A percentile compares a stretch with the other conserved stretches of the same genome.
phyloP scores from a whole-genome alignment of 53 echinoderm and acorn worm species.

The Glandiceps talaboti region DNA sequence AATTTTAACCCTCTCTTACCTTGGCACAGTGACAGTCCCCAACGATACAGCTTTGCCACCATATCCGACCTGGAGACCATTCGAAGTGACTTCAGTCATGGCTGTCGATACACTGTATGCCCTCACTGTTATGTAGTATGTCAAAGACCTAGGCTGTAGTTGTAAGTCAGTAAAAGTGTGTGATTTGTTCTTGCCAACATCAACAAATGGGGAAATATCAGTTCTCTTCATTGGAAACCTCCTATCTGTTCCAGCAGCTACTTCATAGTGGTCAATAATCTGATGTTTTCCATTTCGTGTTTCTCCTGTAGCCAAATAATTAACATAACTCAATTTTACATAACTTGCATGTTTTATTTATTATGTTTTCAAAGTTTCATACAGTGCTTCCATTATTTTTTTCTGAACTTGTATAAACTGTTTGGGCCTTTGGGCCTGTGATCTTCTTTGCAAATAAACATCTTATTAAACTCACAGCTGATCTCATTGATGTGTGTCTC shows the following conservation, averaged over 20 bases:
- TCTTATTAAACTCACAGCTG: too few species aligned
- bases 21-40: neutral
- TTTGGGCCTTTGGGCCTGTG: too few species aligned
- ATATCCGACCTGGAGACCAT: slow-evolving; percentile 26
- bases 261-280: slow-evolving; percentile 26
- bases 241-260: slow-evolving; percentile 35
- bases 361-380: too few species aligned
- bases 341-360: too few species aligned
- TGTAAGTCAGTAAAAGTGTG: slow-evolving; percentile 24
- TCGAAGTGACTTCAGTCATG: slow-evolving; percentile 32
- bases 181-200: slow-evolving; percentile 27
- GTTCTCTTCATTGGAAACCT: slow-evolving; percentile 38
- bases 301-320: neutral
- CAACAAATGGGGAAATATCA: slow-evolving; percentile 29
- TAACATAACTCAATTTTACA: too few species aligned
- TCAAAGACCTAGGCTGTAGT: slow-evolving; percentile 4
- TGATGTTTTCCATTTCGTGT: slow-evolving; percentile 8
- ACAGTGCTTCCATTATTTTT: too few species aligned
- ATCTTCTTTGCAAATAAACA: too few species aligned
- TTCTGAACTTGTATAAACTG: too few species aligned
- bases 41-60: slow-evolving; percentile 6
- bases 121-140: slow-evolving; percentile 36
- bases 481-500: too few species aligned
- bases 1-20: too few species aligned
- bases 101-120: slow-evolving; percentile 27